Conservation (phyloP, 2,797 vertebrate species). For the Sebastes kiyomatsui region DNA sequence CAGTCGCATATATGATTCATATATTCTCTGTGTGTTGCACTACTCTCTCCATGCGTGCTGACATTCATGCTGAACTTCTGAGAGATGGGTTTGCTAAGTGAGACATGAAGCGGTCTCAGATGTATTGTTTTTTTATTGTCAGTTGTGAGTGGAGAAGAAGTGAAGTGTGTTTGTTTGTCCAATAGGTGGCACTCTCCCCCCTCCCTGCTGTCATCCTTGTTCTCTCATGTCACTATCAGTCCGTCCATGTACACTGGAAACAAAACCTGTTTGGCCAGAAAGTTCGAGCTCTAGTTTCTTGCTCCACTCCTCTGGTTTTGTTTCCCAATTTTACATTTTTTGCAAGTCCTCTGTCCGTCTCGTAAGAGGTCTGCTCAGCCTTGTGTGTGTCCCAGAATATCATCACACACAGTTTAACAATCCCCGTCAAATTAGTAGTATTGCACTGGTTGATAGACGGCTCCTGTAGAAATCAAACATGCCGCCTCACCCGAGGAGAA, state of each 20-base stretch:
- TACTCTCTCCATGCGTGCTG: neutral
- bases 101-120: neutral
- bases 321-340: neutral
- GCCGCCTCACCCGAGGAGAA: neutral
- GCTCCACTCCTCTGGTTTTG: neutral
- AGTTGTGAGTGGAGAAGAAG: neutral
- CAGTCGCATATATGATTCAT: neutral
- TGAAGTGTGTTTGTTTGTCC: constrained; percentile 61
- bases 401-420: constrained; percentile 25
- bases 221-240: constrained; percentile 9
- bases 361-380: neutral
- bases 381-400: constrained; percentile 43
- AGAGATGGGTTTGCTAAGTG: neutral
- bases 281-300: neutral
- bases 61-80: neutral
- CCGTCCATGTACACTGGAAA: neutral
- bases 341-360: neutral
- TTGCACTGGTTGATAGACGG: constrained; percentile 49
- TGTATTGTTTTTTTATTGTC: neutral
- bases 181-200: constrained; percentile 76
- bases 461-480: constrained; percentile 9
- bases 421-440: constrained; percentile 44
- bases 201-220: constrained; percentile 39
- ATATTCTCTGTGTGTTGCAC: neutral
- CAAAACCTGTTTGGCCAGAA: neutral